Conservation (phyloP, 2,113 vertebrate genomes). For the Struthidea cinerea region DNA sequence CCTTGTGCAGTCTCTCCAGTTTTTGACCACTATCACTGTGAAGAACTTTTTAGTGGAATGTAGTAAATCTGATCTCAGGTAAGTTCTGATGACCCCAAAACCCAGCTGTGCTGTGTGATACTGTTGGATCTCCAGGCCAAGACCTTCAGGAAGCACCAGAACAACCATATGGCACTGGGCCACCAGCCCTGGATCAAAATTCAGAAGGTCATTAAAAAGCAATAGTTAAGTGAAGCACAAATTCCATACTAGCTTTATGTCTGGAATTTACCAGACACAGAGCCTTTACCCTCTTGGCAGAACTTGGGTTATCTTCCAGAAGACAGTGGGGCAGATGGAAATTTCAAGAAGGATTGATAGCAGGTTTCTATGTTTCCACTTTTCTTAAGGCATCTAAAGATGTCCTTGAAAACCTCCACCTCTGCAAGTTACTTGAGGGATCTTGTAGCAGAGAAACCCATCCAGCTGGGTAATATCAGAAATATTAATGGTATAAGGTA, state of each 20-base stretch:
- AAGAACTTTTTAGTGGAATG: background rate
- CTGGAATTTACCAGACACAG: too few species aligned
- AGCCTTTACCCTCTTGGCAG: background rate
- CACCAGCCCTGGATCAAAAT: background rate
- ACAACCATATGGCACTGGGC: background rate
- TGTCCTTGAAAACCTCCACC: background rate
- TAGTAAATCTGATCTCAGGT: background rate
- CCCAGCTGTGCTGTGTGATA: fast-evolving
- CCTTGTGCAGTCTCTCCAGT: background rate
- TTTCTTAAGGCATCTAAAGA: background rate
- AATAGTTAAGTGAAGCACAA: background rate
- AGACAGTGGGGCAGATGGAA: background rate
- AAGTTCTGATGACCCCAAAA: background rate
- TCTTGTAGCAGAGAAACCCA: background rate
- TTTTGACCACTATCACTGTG: background rate
- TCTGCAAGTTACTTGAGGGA: background rate
- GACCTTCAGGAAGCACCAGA: background rate
- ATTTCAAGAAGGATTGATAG: background rate
- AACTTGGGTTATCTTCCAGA: background rate
- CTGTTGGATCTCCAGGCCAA: background rate
- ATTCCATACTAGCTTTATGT: background rate
- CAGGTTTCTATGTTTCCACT: background rate
- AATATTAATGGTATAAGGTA: background rate
- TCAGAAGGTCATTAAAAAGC: background rate
- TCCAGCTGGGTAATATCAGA: background rate